Evolutionary conservation across 2,888 invertebrate genomes (phyloP), one percentile per base, ranked within the genome.

Genomic region (Drosophila quinaria): DNA sequence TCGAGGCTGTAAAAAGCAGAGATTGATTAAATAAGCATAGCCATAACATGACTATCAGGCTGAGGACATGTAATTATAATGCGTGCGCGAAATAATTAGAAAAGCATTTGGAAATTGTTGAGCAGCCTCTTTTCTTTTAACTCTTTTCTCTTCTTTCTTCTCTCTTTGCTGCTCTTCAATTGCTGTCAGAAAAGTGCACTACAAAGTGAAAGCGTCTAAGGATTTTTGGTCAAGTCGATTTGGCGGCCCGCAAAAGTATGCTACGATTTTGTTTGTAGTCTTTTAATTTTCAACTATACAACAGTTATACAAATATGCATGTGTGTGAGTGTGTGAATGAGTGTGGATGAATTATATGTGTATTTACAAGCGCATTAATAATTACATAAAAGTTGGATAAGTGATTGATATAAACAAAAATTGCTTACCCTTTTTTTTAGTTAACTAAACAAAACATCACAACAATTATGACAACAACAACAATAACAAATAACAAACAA

Each of bases 1-100:
- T 95, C 83, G 96, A 96, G 90, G 96, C 96, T 96, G 94, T 46
- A 94, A 94, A 94, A 80, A 22, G 51, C 3, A 15, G 25, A 50
- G 9, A 9, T 13, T 41, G 29, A 11, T 31, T 68, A 49, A 70
- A 37, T 56, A 11, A 8, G 8, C 6, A 22, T n/a, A 33, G 52
- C 15, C 25, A 50, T n/a, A 10, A 15, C 37, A 49, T 4, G 4
- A 31, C 42, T 11, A 31, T 51, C 54, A 41, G 54, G 44, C 54
- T 63, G 39, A 50, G 70, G 72, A 65, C 52, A 75, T 78, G 69
- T 78, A 78, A 78, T 78, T 78, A 71, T 75, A 81, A 87, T 87
- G 87, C 84, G 84, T 83, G 84, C 84, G 84, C 85, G 85, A 87
- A 87, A 67, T 74, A 78, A 68, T 72, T 61, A 79, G 78, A 63